Conservation (phyloP, 2,797 vertebrate genomes). For the Spheniscus humboldti region DNA sequence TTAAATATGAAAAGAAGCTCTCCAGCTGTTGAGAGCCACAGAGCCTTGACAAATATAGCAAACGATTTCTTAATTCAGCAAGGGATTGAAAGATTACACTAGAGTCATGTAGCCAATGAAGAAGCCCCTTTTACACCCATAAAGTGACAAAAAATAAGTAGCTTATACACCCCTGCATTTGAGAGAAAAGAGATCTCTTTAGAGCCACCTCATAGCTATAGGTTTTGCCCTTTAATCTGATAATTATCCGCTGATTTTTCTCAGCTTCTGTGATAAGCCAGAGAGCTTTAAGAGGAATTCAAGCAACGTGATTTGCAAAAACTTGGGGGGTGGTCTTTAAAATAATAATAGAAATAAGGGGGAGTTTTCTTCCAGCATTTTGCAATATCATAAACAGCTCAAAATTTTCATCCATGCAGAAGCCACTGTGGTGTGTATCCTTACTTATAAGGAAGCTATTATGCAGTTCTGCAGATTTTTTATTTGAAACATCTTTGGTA, state of each 20-base stretch:
- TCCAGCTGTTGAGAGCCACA: background rate
- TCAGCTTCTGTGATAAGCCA: background rate
- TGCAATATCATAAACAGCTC: background rate
- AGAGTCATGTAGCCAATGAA: background rate
- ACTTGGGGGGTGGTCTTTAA: background rate
- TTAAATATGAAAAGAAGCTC: background rate
- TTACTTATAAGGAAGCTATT: background rate
- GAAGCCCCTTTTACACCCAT: background rate
- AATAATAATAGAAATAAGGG: background rate
- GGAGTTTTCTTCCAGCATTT: background rate
- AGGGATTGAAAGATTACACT: background rate
- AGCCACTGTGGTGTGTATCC: background rate
- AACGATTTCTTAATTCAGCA: background rate
- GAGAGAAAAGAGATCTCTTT: background rate
- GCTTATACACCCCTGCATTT: background rate
- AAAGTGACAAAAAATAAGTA: background rate
- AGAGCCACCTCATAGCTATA: background rate
- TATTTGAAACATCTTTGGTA: background rate
- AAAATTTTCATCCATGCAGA: background rate
- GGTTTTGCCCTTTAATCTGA: background rate
- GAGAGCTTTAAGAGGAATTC: background rate
- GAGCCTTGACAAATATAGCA: background rate
- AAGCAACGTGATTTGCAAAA: background rate
- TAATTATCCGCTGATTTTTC: background rate
- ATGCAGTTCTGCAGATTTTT: background rate